A percentile compares a stretch with the other conserved stretches of the same genome.
These are phyloP conservation scores for Eupithecia subfuscata DNA, from an alignment of 2,888 invertebrate genomes.

Conservation along the genomic window DNA sequence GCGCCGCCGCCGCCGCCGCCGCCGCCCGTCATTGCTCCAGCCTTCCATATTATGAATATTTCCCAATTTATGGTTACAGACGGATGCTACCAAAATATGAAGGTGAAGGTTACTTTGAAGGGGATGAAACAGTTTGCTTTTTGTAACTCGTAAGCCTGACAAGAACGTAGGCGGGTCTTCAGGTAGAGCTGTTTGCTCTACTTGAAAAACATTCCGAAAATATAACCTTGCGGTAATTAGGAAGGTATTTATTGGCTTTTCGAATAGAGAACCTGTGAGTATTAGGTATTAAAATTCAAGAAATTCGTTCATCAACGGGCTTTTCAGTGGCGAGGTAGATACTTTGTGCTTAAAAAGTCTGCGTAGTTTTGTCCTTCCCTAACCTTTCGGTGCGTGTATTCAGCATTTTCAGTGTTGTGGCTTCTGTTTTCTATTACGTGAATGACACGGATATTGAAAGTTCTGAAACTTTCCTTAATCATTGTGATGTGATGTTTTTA, in stretches of 20 bases:
- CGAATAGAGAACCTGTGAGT: not conserved
- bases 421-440: not conserved
- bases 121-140: not conserved
- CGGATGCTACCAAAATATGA: not conserved
- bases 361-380: not conserved
- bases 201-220: not conserved
- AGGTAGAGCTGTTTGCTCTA: not conserved
- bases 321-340: not conserved
- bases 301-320: not conserved
- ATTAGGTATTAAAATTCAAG: not conserved
- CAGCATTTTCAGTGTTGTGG: not conserved
- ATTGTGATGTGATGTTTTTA: not conserved
- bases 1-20: not conserved
- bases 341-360: not conserved
- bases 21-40: not conserved
- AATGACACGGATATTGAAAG: not conserved
- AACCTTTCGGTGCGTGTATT: not conserved
- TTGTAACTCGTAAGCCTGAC: not conserved
- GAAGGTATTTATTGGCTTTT: not conserved
- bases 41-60: constrained; percentile 11
- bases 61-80: constrained; percentile 17
- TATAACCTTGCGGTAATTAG: not conserved
- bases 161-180: not conserved
- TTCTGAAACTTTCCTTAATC: not conserved
- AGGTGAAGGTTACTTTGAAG: not conserved